A percentile compares a stretch with the other conserved stretches of the same genome.
These are phyloP conservation scores for Terrapene triunguis DNA, from an alignment of 2,113 vertebrate species.

Conservation along the genomic window DNA sequence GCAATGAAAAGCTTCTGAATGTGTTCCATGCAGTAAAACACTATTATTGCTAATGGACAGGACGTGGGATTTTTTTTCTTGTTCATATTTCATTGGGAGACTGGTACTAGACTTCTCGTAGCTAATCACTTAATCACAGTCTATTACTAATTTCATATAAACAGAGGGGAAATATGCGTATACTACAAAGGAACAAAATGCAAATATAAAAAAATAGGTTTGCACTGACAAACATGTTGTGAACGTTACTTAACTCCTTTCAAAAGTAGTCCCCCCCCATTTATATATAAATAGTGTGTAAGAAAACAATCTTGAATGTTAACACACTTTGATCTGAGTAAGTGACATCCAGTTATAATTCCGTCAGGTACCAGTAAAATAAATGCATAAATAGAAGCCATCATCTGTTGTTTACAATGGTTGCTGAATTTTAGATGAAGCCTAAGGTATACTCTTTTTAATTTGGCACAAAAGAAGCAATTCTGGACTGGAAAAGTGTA, in stretches of 20 bases:
- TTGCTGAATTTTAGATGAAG: background rate
- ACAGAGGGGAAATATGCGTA: background rate
- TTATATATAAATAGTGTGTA: background rate
- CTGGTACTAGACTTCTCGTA: background rate
- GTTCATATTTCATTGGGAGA: rapidly evolving
- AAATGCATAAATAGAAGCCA: background rate
- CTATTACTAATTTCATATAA: background rate
- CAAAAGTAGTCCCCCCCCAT: background rate
- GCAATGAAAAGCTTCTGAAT: background rate
- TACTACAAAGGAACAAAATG: background rate
- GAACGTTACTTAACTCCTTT: background rate
- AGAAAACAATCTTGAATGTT: background rate
- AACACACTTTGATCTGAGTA: background rate
- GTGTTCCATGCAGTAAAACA: background rate
- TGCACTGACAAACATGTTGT: background rate
- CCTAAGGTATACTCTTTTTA: background rate
- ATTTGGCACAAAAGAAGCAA: background rate
- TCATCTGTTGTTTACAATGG: background rate
- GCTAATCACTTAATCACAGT: background rate
- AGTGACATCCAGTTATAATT: background rate
- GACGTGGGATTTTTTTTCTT: background rate
- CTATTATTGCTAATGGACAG: rapidly evolving
- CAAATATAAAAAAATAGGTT: background rate
- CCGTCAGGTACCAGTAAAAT: background rate
- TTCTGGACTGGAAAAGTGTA: background rate